phyloP scores from a whole-genome alignment of 2,888 invertebrate genomes.

The Magallana nippona region DNA sequence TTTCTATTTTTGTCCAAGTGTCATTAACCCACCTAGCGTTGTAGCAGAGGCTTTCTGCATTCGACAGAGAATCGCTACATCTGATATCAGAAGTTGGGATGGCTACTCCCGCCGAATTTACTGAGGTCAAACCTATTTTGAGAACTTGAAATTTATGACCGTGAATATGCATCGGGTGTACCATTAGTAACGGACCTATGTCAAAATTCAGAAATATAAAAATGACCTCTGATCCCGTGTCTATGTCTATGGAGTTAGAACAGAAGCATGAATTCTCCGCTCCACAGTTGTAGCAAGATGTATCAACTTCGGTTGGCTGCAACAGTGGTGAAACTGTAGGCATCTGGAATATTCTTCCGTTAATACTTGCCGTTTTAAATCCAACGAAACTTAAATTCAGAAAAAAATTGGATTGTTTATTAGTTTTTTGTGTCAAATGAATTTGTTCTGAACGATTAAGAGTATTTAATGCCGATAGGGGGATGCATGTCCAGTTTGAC shows the following conservation, averaged over 20 bases:
- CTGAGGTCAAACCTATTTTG: not conserved
- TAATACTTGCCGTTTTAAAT: not conserved
- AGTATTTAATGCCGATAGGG: too few relatives aligned
- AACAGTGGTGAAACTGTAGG: not conserved
- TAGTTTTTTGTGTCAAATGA: too few relatives aligned
- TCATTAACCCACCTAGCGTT: not conserved
- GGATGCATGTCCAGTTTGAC: too few relatives aligned
- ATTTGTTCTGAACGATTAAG: too few relatives aligned
- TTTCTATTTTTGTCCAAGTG: not conserved
- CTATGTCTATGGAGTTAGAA: not conserved
- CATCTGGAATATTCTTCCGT: not conserved
- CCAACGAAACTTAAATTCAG: not conserved
- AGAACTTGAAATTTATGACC: constrained; percentile 20
- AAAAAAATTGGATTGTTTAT: not conserved
- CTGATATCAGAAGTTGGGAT: constrained; percentile 8
- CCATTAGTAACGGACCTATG: not conserved
- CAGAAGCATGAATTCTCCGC: not conserved
- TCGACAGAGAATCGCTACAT: not conserved
- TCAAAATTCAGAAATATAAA: not conserved
- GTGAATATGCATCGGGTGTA: not conserved
- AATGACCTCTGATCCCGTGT: not conserved
- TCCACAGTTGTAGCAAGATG: not conserved
- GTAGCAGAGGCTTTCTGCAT: not conserved
- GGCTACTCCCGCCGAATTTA: not conserved
- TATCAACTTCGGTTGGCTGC: not conserved